Evolutionary conservation across 1,140 invertebrate genomes (phyloP).

Genomic region (Glomeris maerens): DNA sequence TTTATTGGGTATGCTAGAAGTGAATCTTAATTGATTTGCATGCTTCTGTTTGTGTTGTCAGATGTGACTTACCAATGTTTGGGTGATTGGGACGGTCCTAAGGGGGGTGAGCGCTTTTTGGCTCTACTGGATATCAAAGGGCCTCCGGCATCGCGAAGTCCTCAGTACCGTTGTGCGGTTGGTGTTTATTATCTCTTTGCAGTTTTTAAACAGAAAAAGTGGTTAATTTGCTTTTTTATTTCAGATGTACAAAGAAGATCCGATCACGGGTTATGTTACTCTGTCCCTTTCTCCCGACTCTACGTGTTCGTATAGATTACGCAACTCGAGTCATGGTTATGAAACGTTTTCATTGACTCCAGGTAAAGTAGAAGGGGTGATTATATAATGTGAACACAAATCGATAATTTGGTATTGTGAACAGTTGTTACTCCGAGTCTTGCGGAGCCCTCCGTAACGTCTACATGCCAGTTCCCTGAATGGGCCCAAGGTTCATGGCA

Average conservation of each 20-base stretch:
- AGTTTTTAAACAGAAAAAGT: slow-evolving; percentile 6
- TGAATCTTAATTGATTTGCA: slow-evolving; percentile 5
- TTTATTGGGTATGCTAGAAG: not conserved
- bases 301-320: slow-evolving; percentile 42
- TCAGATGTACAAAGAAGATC: slow-evolving; percentile 44
- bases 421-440: slow-evolving; percentile 5
- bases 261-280: slow-evolving; percentile 38
- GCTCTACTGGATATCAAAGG: slow-evolving; percentile 42
- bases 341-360: slow-evolving; percentile 42
- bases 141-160: slow-evolving; percentile 30
- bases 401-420: slow-evolving; percentile 3
- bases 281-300: slow-evolving; percentile 53
- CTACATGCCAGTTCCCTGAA: slow-evolving; percentile 39
- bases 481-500: slow-evolving; percentile 53
- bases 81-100: slow-evolving; percentile 45
- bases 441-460: not conserved
- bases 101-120: slow-evolving; percentile 40
- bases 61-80: slow-evolving; percentile 51
- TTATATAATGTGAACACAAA: not conserved
- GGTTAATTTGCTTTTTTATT: slow-evolving; percentile 18
- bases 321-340: slow-evolving; percentile 42
- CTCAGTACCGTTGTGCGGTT: slow-evolving; percentile 52
- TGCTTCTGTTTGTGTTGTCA: slow-evolving; percentile 24
- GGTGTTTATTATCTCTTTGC: slow-evolving; percentile 25
- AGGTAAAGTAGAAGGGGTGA: slow-evolving; percentile 14